Evolutionary conservation across 2,888 invertebrate species (phyloP).

Genomic region (Eilema sororculum): DNA sequence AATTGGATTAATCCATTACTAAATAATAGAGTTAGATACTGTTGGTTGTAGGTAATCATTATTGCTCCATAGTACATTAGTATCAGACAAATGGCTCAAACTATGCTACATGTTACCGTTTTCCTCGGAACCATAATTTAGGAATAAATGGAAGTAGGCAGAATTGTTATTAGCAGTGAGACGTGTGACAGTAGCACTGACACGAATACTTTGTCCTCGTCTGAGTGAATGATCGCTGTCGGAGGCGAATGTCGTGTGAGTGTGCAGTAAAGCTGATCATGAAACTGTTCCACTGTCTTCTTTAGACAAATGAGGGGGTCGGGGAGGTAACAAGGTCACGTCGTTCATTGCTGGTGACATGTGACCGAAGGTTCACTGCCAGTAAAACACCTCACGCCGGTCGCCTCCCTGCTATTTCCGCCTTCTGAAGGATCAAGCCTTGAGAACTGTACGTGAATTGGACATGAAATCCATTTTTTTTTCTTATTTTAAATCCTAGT

Average conservation of each 20-base stretch:
- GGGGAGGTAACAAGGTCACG: slow-evolving; percentile 62
- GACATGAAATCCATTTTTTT: slow-evolving; percentile 67
- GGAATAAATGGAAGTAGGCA: slow-evolving; percentile 36
- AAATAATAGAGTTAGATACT: slow-evolving; percentile 41
- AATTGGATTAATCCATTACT: slow-evolving; percentile 37
- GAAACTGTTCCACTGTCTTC: slow-evolving; percentile 53
- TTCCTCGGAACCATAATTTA: slow-evolving; percentile 27
- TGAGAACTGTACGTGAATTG: slow-evolving; percentile 64
- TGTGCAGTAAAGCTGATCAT: slow-evolving; percentile 59
- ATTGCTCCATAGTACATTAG: slow-evolving; percentile 19
- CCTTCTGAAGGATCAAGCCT: slow-evolving; percentile 70
- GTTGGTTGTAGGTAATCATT: slow-evolving; percentile 2
- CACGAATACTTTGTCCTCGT: slow-evolving; percentile 51
- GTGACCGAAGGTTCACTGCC: slow-evolving; percentile 69
- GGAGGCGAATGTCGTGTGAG: slow-evolving; percentile 54
- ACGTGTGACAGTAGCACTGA: slow-evolving; percentile 49
- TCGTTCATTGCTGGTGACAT: slow-evolving; percentile 71
- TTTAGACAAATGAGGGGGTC: slow-evolving; percentile 66
- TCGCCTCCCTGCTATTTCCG: slow-evolving; percentile 72
- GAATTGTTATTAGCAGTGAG: slow-evolving; percentile 44
- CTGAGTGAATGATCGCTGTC: slow-evolving; percentile 54
- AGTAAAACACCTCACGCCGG: slow-evolving; percentile 66
- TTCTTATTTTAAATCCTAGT: slow-evolving; percentile 68
- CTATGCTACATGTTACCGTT: slow-evolving; percentile 33
- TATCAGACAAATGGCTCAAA: slow-evolving; percentile 29